Percentiles rank a stretch among this genome's conserved stretches.
These are phyloP conservation scores for Petrophora chlorosata DNA, from an alignment of 2,888 invertebrate species.

Conservation along the genomic window DNA sequence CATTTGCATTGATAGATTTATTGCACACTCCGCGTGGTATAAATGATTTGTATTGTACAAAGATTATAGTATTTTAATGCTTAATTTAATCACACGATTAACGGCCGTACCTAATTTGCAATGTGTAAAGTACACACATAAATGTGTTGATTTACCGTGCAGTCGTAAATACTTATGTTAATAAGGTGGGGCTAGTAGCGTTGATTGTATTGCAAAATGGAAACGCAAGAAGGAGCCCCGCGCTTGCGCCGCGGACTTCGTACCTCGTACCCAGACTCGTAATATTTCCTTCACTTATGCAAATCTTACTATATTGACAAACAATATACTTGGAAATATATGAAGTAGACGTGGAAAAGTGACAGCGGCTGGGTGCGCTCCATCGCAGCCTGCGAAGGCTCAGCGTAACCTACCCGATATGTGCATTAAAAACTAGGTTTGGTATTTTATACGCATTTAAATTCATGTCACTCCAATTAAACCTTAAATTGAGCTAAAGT, in stretches of 20 bases:
- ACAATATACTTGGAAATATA: constrained; percentile 73
- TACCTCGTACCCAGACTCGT: constrained; percentile 24
- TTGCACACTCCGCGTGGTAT: constrained; percentile 22
- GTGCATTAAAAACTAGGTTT: constrained; percentile 28
- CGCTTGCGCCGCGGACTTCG: constrained; percentile 9
- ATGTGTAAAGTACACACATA: constrained; percentile 63
- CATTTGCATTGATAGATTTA: constrained; percentile 37
- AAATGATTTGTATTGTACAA: constrained; percentile 32
- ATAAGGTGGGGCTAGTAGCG: constrained; percentile 62
- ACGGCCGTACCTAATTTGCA: constrained; percentile 62
- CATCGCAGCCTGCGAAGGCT: constrained; percentile 26
- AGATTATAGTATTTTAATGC: constrained; percentile 42
- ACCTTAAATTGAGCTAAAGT: constrained; percentile 19
- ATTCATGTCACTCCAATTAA: constrained; percentile 17
- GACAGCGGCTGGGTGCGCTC: constrained; percentile 55
- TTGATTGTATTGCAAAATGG: constrained; percentile 76
- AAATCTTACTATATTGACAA: constrained; percentile 69
- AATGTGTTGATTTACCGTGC: constrained; percentile 72
- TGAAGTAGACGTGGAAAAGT: constrained; percentile 68
- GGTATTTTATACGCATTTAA: constrained; percentile 25
- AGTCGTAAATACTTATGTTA: constrained; percentile 73
- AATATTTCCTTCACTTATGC: constrained; percentile 73
- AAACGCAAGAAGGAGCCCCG: constrained; percentile 50
- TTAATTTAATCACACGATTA: constrained; percentile 53
- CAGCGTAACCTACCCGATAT: constrained; percentile 25